Evolutionary conservation across 1,140 invertebrate species (phyloP), one percentile per base, ranked within the genome.

Genomic region (Drosophila rhopaloa): DNA sequence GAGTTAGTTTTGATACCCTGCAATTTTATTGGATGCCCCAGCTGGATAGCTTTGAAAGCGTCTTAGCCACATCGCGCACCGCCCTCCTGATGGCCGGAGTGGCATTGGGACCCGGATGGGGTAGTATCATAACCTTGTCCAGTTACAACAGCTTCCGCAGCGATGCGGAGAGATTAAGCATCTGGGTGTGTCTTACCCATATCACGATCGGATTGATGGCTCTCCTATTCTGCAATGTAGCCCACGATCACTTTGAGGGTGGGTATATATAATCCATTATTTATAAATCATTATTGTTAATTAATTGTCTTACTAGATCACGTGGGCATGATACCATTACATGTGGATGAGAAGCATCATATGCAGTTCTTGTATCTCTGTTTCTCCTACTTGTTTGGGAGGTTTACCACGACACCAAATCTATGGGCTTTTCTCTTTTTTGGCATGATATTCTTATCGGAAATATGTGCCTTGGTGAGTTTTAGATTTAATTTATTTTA

Each of bases 181-280:
- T 78, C 32, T 92, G 88, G 91, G 82, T 90, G 16, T 76, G 84
- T 27, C 11, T 84, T 0, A 92, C 77, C 8, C 82, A 90, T 46
- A 50, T 91, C 0, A 19, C 78, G 0, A 56, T 91, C 14, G 72
- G 73, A 0, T n/a, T 84, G 4, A 78, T 91, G 88, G 88, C 77
- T 7, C 54, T 72, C 5, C 53, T 91, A 13, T 88, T 84, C 65
- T 79, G 81, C n/a, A 76, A 78, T 47, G 81, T 92, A 53, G 91
- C 84, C 9, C 80, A 89, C 37, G 91, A 92, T 84, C 79, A 92
- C 47, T 92, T 92, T 48, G 91, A 92, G 14, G 48, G 90, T 91
- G 19, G 48, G 74, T 14, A 32, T 24, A 10, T 8, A 10, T n/a
- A 0, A 50, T 38, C 9, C 5, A 5, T 16, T 10, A 13, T 16